phyloP scores from a whole-genome alignment of 2,113 vertebrate species.

The Suricata suricatta region DNA sequence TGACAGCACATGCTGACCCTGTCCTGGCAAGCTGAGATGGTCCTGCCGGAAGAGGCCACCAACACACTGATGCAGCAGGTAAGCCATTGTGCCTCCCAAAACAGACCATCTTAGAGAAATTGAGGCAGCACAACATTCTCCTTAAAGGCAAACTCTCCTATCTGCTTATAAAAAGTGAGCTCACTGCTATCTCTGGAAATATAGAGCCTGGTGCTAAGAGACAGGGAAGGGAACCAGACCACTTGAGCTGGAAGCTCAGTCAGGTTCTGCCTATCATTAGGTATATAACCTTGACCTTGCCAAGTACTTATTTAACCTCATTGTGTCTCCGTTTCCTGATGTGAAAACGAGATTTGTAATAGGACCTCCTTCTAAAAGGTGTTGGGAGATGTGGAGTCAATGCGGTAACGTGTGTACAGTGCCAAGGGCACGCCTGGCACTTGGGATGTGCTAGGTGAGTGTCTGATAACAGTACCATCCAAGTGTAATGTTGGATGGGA shows the following conservation, averaged over 20 bases:
- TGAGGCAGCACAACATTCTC: neutral
- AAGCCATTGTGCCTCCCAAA: neutral
- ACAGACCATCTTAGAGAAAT: neutral
- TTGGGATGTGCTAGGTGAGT: too few species aligned
- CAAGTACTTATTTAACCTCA: neutral
- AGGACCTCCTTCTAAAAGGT: neutral
- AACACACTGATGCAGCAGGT: neutral
- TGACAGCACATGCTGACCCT: rapidly evolving
- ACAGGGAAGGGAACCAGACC: neutral
- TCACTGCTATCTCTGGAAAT: neutral
- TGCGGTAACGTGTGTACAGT: rapidly evolving
- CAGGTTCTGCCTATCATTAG: neutral
- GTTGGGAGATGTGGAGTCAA: neutral
- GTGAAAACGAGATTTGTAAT: neutral
- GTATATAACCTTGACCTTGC: neutral
- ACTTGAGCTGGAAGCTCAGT: neutral
- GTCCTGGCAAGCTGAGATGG: neutral
- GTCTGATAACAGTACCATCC: neutral
- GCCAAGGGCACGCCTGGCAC: rapidly evolving
- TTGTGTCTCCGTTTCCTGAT: neutral
- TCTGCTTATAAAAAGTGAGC: neutral
- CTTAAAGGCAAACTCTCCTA: neutral
- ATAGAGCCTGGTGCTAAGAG: neutral
- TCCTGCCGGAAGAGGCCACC: neutral
- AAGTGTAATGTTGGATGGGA: neutral